phyloP scores from a whole-genome alignment of 35 echinoderm and acorn worm genomes.

The Lytechinus variegatus region DNA sequence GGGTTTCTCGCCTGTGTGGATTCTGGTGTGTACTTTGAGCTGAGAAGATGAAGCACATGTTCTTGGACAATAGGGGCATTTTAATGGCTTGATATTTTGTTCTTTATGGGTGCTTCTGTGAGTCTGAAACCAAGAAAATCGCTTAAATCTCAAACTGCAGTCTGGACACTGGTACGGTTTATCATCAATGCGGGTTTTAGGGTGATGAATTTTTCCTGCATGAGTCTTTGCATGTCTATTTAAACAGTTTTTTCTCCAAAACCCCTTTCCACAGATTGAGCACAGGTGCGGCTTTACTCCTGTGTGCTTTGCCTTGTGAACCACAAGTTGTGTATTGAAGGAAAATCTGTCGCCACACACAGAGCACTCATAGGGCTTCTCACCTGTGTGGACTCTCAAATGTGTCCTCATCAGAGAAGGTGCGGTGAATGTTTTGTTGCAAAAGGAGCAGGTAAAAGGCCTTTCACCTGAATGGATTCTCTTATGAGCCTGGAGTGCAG shows the following conservation, averaged over 20 bases:
- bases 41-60: neutral
- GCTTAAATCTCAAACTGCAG: neutral
- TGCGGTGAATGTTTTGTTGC: too few species aligned
- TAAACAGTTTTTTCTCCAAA: neutral
- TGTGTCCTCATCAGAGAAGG: slow-evolving; percentile 33
- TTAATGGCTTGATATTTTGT: neutral
- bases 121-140: too few species aligned
- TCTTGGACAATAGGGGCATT: neutral
- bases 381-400: slow-evolving; percentile 40
- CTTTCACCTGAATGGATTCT: neutral
- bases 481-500: too few species aligned
- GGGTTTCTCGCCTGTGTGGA: neutral
- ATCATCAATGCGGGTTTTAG: neutral
- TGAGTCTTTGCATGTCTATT: neutral
- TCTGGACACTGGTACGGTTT: neutral
- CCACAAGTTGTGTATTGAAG: neutral
- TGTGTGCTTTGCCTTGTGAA: neutral
- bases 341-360: neutral
- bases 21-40: slow-evolving; percentile 59
- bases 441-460: neutral
- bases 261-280: neutral
- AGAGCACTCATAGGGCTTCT: neutral
- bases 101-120: too few species aligned
- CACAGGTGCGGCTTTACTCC: neutral
- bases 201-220: neutral